Evolutionary conservation across 2,797 vertebrate species (phyloP), one percentile per base, ranked within the genome.

Genomic region (Luscinia luscinia): DNA sequence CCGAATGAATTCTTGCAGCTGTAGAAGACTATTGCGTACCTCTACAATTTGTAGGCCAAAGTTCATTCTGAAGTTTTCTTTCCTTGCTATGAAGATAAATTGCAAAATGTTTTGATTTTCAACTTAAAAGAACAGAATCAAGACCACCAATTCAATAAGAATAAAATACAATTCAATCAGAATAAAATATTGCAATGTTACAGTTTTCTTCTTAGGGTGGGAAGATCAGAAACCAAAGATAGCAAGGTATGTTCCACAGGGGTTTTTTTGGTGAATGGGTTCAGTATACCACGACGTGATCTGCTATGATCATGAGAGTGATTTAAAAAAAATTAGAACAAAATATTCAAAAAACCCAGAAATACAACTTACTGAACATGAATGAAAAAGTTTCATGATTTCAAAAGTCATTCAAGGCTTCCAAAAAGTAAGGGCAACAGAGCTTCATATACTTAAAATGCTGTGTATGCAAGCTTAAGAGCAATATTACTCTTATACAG

Each of bases 41-140:
- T 79, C 23, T 27, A 18, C 34, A 48, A 9, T 73, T 70, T 38
- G 14, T 36, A 23, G 34, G 22, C 10, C 40, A 38, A 26, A 79
- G 54, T 67, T 16, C 40, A 15, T 61, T 59, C 30, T 61, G 61
- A 67, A 67, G 27, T 54, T 69, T 58, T 12, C 45, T 28, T 52
- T 64, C 28, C 21, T 64, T 0, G 0, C n/a, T 69, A 1, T 58
- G 58, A 72, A 66, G 40, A 43, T 8, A 2, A 8, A 2, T 36
- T 77, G 28, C 0, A 0, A 59, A 68, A 51, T 54, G 7, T 79
- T 78, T 74, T 57, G 15, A 54, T 85, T 68, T 55, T 0, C 1
- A 63, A 58, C 24, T 20, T 15, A 1, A 36, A 54, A 54, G 10
- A 49, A 2, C 0, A 7, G 9, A 16, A 55, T 32, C 11, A 43